Percentiles rank a stretch among this genome's conserved stretches.
Conservation (phyloP, 2,797 vertebrate species). For the Amphiprion clarkii region DNA sequence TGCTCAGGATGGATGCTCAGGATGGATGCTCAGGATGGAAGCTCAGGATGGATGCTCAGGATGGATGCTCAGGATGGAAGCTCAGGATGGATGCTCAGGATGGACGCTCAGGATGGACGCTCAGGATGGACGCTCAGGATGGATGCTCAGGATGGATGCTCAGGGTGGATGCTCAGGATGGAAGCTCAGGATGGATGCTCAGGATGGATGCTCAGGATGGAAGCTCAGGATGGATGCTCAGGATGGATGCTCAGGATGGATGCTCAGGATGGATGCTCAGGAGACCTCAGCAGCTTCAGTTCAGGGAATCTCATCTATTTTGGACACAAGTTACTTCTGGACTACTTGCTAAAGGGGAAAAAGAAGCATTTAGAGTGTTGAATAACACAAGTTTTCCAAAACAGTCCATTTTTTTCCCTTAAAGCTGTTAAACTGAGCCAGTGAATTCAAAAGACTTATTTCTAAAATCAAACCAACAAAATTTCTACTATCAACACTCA, state of each 20-base stretch:
- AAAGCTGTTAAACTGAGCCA: neutral
- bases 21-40: no score
- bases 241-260: constrained; percentile 12
- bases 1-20: no score
- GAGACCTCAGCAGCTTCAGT: constrained; percentile 31
- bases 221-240: no score
- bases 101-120: no score
- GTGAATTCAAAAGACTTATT: constrained; percentile 5
- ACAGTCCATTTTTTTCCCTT: neutral
- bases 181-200: no score
- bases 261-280: constrained; percentile 44
- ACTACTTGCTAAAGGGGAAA: constrained; percentile 1
- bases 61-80: no score
- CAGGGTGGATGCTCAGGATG: no score
- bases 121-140: no score
- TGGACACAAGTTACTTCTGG: constrained; percentile 19
- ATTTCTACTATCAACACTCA: constrained; percentile 10
- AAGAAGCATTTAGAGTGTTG: constrained; percentile 6
- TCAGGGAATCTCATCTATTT: constrained; percentile 47
- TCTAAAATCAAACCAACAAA: constrained; percentile 13
- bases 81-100: no score
- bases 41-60: no score
- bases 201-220: no score
- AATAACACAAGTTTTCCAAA: neutral
- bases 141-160: no score